Percentiles rank a stretch among this genome's conserved stretches.
These are phyloP conservation scores for Heloderma charlesbogerti DNA, from an alignment of 2,113 vertebrate genomes.

Conservation along the genomic window DNA sequence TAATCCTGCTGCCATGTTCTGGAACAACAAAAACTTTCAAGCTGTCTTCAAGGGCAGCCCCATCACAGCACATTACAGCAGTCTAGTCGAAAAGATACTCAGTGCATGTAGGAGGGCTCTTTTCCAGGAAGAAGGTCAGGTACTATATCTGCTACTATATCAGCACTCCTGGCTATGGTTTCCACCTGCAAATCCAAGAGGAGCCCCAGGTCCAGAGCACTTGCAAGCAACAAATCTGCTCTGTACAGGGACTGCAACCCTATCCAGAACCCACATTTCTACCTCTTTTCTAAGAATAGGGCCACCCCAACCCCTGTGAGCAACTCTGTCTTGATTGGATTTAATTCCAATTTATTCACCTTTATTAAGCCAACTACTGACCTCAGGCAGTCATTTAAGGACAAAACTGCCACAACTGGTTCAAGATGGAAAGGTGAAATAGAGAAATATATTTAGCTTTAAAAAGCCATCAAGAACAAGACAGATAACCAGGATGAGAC, in stretches of 20 bases:
- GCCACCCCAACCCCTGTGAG: neutral
- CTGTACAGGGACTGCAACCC: neutral
- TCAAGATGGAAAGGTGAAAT: neutral
- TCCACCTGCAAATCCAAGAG: neutral
- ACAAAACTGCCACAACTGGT: too few species aligned
- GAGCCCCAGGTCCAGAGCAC: neutral
- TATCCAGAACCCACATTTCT: neutral
- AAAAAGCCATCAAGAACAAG: neutral
- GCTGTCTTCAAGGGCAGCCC: neutral
- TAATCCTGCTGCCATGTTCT: neutral
- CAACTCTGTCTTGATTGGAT: neutral
- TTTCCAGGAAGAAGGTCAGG: neutral
- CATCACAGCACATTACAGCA: neutral
- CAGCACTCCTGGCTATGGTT: neutral
- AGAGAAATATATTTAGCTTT: neutral
- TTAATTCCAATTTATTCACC: neutral
- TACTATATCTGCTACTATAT: neutral
- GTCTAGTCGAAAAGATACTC: neutral
- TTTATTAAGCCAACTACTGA: neutral
- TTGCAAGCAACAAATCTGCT: neutral
- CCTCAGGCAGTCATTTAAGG: neutral
- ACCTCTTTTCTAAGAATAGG: neutral
- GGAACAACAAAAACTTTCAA: neutral
- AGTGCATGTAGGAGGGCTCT: neutral
- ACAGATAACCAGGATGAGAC: neutral